Conservation (phyloP, 1,140 invertebrate genomes). For the Micrasema longulum region DNA sequence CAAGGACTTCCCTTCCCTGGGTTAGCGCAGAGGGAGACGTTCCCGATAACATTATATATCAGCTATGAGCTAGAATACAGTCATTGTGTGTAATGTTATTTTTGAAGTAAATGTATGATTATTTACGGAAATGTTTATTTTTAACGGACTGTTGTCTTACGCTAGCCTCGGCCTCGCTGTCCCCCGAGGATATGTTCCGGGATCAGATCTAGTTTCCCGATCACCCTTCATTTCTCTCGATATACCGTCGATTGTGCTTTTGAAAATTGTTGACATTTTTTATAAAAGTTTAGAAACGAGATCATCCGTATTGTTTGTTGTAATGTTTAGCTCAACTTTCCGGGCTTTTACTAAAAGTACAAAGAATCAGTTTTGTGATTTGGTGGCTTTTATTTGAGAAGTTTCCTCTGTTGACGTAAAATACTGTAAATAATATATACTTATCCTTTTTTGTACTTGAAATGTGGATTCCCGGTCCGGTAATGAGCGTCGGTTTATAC, state of each 20-base stretch:
- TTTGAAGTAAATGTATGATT: conserved; percentile 70
- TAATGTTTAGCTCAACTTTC: conserved; percentile 23
- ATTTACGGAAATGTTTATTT: conserved; percentile 68
- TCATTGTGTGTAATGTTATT: conserved; percentile 68
- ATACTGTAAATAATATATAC: conserved; percentile 44
- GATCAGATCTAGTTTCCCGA: conserved; percentile 17
- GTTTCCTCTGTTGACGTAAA: conserved; percentile 25
- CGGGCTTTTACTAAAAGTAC: conserved; percentile 37
- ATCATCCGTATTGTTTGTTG: conserved; percentile 39
- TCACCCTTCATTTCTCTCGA: conserved; percentile 30
- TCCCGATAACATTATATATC: conserved; percentile 45
- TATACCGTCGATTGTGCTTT: conserved; percentile 37
- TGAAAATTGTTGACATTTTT: conserved; percentile 45
- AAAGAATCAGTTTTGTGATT: conserved; percentile 40
- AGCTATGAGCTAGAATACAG: conserved; percentile 47
- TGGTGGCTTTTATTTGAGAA: conserved; percentile 46
- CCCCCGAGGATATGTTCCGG: conserved; percentile 10
- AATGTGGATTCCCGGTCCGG: conserved; percentile 25
- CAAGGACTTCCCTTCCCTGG: conserved; percentile 92
- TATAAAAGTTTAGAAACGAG: conserved; percentile 38
- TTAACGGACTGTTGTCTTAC: conserved; percentile 60
- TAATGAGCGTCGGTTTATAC: conserved; percentile 25
- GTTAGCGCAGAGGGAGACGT: conserved; percentile 67
- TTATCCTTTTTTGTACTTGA: conserved; percentile 42
- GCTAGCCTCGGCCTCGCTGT: conserved; percentile 18